Evolutionary conservation across 2,888 invertebrate genomes (phyloP), one percentile per base, ranked within the genome.

Genomic region (Tachina lurida): DNA sequence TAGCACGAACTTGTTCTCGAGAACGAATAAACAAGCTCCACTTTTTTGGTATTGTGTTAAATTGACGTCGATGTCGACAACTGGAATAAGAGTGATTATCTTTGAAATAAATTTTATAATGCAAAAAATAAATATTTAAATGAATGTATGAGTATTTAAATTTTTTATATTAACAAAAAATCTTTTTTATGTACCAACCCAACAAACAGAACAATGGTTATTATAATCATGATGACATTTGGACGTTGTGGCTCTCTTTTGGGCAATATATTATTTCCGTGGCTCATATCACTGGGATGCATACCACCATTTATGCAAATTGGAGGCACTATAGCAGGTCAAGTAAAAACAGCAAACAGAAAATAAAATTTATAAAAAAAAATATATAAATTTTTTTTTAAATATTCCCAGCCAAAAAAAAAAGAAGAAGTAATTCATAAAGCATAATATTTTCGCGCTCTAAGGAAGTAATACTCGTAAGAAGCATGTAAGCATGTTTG

Each of bases 201-300:
- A n/a, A 41, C 77, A 75, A 45, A 12, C 91, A 96, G 96, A 90
- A 96, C 96, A 2, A 96, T 96, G 95, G 95, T 96, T 0, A 94
- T 96, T 88, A 95, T 96, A 0, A 93, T 95, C 15, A 94, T 95
- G 68, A 94, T 96, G 93, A 96, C 96, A 95, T 93, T 93, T 62
- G 96, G 96, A 1, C 93, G 96, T 62, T 89, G 94, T 15, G 96
- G 96, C 17, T 95, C 96, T 9, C 94, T 96, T 65, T 89, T 94
- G 10, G 96, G 96, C n/a, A 96, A 96, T 83, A 92, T 96, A 19
- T 90, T 95, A 12, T 96, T 96, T 90, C 96, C 96, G 1, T 93
- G 95, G 19, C 93, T 96, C 52, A 93, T 96, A 84, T 92, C 93
- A 81, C 92, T 94, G 45, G 96, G 96, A 65, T 96, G 96, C 89